Evolutionary conservation across 1,140 invertebrate species (phyloP).

Genomic region (Euwallacea similis): DNA sequence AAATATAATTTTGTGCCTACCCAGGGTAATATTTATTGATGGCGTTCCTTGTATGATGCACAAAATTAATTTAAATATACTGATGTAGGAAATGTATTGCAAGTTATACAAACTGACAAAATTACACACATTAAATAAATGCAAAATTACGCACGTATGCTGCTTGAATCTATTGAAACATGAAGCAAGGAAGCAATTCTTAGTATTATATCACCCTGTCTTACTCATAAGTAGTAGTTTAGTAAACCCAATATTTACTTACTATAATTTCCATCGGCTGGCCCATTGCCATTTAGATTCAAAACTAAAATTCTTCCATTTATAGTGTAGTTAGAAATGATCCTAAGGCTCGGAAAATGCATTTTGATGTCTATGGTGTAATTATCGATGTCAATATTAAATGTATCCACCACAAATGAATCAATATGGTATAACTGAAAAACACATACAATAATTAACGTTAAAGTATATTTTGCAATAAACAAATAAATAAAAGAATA

Average conservation of each 20-base stretch:
- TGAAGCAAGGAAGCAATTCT: no score
- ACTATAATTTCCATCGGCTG: slow-evolving; percentile 45
- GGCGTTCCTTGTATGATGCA: no score
- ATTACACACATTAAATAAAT: no score
- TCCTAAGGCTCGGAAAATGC: slow-evolving; percentile 36
- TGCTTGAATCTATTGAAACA: no score
- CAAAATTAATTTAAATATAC: no score
- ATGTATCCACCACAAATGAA: slow-evolving; percentile 37
- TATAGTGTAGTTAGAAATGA: slow-evolving; percentile 40
- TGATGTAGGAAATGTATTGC: no score
- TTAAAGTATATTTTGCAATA: not conserved
- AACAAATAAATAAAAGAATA: not conserved
- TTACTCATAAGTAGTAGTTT: no score
- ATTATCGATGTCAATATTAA: slow-evolving; percentile 41
- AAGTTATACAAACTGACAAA: no score
- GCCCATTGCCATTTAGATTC: slow-evolving; percentile 40
- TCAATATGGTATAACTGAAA: slow-evolving; percentile 33
- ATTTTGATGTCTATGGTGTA: slow-evolving; percentile 29
- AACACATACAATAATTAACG: not conserved
- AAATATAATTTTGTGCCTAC: not conserved
- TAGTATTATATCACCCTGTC: no score
- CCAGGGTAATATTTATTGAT: no score
- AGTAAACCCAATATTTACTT: slow-evolving; percentile 24
- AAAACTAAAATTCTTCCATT: slow-evolving; percentile 41
- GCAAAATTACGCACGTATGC: no score